Base-by-base conservation (phyloP, 2,888 invertebrate species). In the Aradus depressus region DNA sequence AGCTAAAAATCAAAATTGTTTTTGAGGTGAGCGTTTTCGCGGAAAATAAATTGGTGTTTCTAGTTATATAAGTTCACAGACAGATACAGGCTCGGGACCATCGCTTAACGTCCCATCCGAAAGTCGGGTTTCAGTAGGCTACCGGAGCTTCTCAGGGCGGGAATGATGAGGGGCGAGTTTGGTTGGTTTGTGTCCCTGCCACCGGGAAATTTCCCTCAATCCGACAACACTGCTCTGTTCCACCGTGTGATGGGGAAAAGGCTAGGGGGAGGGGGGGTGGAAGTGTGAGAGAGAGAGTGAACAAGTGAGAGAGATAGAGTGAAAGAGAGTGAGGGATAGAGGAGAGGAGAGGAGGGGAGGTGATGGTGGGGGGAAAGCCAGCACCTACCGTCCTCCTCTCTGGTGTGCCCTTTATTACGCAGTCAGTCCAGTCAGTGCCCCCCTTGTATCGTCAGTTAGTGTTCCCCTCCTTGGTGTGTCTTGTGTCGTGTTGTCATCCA, bases 271-370 rank as follows among this genome's bases (percentile, higher is more conserved):
- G 42, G n/a, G 32, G 47, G 37, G 39, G 35, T 50, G 44, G 51
- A 50, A 49, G 49, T 44, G 49, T 50, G 50, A 26, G 34, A 16
- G 14, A 34, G 41, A 43, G 25, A 42, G 26, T 25, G 35, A 22
- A 21, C 31, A 41, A 32, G 38, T 35, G 31, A 57, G 49, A 47
- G 54, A 50, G 52, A 51, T 32, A 44, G 42, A 50, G 35, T 37
- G 50, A 22, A 39, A 44, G 38, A 42, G 21, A 67, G 68, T 70
- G 70, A 70, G 58, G 60, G 62, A 57, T 57, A 64, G 61, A 63
- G 56, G 47, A 49, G 48, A 64, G 61, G 68, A 66, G 67, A 64
- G 67, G 60, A 28, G 58, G 68, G 66, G 66, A 67, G 67, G 53
- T 10, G 43, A 49, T 12, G 44, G 51, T 38, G 42, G 47, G 55